A percentile compares a stretch with the other conserved stretches of the same genome.
Evolutionary conservation across 2,888 invertebrate species (phyloP).

Genomic region (Drosophila multiciliata): DNA sequence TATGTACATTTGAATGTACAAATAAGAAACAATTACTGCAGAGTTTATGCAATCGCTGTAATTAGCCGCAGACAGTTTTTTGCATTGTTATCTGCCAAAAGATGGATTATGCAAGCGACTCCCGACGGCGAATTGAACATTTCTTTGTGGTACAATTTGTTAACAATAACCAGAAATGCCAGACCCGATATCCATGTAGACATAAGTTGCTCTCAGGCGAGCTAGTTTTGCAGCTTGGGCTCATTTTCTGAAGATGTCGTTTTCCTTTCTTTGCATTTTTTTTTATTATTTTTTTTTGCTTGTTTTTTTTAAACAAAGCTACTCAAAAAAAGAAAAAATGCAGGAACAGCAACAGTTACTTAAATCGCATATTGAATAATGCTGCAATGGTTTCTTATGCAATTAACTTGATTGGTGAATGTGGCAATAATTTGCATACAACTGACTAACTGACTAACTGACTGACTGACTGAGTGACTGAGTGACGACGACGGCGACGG

Average conservation of each 20-base stretch:
- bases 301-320: not conserved
- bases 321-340: not conserved
- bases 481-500: conserved; percentile 6
- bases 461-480: conserved; percentile 22
- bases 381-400: conserved; percentile 66
- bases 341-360: conserved; percentile 1
- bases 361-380: conserved; percentile 59
- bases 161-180: conserved; percentile 80
- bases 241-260: conserved; percentile 55
- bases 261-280: not conserved
- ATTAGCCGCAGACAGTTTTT: conserved; percentile 62
- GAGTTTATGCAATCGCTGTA: conserved; percentile 70
- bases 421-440: conserved; percentile 68
- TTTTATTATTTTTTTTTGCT: not conserved
- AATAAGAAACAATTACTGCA: conserved; percentile 29
- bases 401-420: conserved; percentile 68
- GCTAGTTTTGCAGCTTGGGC: conserved; percentile 3
- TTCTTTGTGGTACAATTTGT: conserved; percentile 8
- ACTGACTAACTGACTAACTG: conserved; percentile 27
- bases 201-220: conserved; percentile 41
- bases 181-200: conserved; percentile 22
- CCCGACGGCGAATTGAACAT: conserved; percentile 22
- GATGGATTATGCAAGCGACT: conserved; percentile 64
- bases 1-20: conserved; percentile 3
- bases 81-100: conserved; percentile 58